Percentiles rank a stretch among this genome's conserved stretches.
Evolutionary conservation across 2,113 vertebrate genomes (phyloP).

Genomic region (Zapus hudsonius): DNA sequence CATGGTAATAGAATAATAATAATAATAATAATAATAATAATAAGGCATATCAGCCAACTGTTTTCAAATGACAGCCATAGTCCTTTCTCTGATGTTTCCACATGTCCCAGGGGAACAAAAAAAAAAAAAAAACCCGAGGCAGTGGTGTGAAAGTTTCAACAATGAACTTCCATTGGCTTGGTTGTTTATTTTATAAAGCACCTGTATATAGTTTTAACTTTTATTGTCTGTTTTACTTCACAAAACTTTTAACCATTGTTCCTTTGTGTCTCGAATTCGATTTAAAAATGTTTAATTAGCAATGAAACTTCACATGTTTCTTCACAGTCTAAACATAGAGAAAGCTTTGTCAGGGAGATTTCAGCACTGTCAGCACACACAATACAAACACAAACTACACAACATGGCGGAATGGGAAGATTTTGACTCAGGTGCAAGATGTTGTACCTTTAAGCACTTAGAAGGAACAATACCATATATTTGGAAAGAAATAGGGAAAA

Average conservation of each 20-base stretch:
- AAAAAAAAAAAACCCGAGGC: constrained; percentile 49
- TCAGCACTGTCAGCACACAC: background rate
- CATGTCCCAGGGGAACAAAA: constrained; percentile 29
- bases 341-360: background rate
- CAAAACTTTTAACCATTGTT: background rate
- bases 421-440: background rate
- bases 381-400: background rate
- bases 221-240: constrained; percentile 10
- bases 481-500: background rate
- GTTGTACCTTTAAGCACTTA: background rate
- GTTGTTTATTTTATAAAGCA: constrained; percentile 56
- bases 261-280: background rate
- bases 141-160: constrained; percentile 39
- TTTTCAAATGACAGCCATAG: constrained; percentile 65
- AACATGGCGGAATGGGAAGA: background rate
- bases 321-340: background rate
- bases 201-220: background rate
- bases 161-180: constrained; percentile 37
- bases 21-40: no score
- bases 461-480: background rate
- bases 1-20: no score
- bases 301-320: background rate
- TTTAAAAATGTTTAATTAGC: constrained; percentile 1
- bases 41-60: constrained; percentile 61
- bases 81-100: constrained; percentile 60